Percentiles rank a stretch among this genome's conserved stretches.
Evolutionary conservation across 2,113 vertebrate species (phyloP).

Genomic region (Sceloporus tristichus): DNA sequence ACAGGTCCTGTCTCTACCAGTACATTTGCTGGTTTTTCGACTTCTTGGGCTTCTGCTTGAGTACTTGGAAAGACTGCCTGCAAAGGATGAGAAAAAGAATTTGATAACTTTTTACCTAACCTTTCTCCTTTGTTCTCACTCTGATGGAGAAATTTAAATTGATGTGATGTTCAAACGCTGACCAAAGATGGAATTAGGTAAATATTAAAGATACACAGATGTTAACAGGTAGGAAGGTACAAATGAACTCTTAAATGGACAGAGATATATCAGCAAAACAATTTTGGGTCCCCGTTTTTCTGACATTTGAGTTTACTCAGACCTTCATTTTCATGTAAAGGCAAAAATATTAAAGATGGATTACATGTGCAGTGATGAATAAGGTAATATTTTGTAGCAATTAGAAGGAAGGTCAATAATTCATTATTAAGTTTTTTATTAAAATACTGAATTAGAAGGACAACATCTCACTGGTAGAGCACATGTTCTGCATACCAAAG

Average conservation of each 20-base stretch:
- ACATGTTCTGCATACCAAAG: too few species aligned
- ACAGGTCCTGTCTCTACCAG: conserved; percentile 94
- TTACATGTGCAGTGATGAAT: neutral
- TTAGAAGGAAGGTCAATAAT: conserved; percentile 4
- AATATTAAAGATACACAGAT: too few species aligned
- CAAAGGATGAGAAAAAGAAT: conserved; percentile 14
- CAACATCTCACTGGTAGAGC: neutral
- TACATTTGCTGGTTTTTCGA: conserved; percentile 60
- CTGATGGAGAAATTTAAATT: too few species aligned
- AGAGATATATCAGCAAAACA: too few species aligned
- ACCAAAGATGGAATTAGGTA: too few species aligned
- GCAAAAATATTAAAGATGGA: conserved; percentile 49
- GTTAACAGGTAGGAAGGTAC: too few species aligned
- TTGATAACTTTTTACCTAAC: too few species aligned
- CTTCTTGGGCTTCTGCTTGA: conserved; percentile 51
- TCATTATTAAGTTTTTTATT: conserved; percentile 21
- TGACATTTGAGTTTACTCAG: conserved; percentile 15
- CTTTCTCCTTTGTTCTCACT: too few species aligned
- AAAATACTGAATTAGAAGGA: conserved; percentile 6
- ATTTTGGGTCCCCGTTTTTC: conserved; percentile 13
- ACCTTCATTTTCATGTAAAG: conserved; percentile 49
- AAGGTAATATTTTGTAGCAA: conserved; percentile 6
- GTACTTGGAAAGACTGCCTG: conserved; percentile 62
- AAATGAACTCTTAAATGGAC: too few species aligned
- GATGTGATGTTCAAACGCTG: too few species aligned